A percentile compares a stretch with the other conserved stretches of the same genome.
phyloP scores from a whole-genome alignment of 2,797 vertebrate species.

The Varecia variegata region DNA sequence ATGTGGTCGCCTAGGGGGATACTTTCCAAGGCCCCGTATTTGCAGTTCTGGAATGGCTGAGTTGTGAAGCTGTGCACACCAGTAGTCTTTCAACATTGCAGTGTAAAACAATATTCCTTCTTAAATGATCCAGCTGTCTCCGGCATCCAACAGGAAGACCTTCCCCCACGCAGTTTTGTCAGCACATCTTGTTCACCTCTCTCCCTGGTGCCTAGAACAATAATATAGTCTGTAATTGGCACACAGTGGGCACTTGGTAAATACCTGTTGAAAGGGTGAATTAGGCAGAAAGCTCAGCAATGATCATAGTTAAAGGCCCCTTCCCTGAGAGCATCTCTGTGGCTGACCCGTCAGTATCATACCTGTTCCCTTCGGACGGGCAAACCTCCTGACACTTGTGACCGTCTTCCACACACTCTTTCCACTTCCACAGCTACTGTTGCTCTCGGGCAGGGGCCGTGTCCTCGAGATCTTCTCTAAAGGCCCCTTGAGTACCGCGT shows the following conservation, averaged over 20 bases:
- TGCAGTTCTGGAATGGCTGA: not conserved
- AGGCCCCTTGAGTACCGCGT: not conserved
- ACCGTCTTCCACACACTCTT: not conserved
- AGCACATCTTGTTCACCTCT: not conserved
- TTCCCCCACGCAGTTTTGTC: not conserved
- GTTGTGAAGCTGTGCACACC: not conserved
- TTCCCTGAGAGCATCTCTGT: not conserved
- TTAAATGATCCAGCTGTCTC: not conserved
- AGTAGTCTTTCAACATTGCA: not conserved
- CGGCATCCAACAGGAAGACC: not conserved
- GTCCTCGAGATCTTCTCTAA: not conserved
- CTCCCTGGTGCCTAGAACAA: not conserved
- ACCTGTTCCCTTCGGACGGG: rapidly evolving
- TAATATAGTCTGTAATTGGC: rapidly evolving
- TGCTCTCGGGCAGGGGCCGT: not conserved
- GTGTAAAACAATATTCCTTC: not conserved
- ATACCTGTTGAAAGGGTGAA: not conserved
- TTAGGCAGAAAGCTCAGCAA: not conserved
- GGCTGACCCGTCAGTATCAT: not conserved
- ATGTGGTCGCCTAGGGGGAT: not conserved
- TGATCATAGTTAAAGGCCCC: not conserved
- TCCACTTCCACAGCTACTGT: not conserved
- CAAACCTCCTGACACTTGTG: not conserved
- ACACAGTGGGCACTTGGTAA: not conserved
- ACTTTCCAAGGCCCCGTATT: not conserved